Evolutionary conservation across 2,797 vertebrate species (phyloP), one percentile per base, ranked within the genome.

Genomic region (Champsocephalus gunnari): DNA sequence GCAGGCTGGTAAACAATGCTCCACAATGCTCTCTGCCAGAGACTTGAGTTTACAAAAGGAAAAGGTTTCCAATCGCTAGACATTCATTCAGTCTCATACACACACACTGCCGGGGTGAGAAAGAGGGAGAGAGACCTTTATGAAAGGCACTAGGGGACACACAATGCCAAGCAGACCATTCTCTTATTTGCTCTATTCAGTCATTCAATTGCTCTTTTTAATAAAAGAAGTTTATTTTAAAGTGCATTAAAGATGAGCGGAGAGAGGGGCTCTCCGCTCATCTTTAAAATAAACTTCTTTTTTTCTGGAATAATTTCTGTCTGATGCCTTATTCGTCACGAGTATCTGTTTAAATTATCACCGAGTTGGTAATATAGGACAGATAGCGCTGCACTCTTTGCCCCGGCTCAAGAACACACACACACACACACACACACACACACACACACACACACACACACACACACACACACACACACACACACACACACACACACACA

Each of bases 1-100:
- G 80, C 75, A 87, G 88, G 87, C 88, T 92, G 80, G 90, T 93
- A 92, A 94, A 94, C 93, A 92, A 94, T 90, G 82, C 83, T 56
- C 56, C 88, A 92, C 92, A 94, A 93, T 92, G 89, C 89, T 88
- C 85, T 88, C 73, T 91, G 84, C 83, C 88, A 88, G 81, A 87
- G 89, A 83, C 89, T 91, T 84, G 79, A 87, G 81, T 89, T 92
- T 86, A 91, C 84, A 93, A 92, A 93, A 93, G 92, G 88, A 91
- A 38, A 93, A 90, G 89, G 81, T 88, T 93, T 92, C 91, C 87
- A 89, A 91, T 92, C 86, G 80, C 89, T 84, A 92, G 90, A 92
- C 90, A 86, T 85, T 89, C 91, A 92, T 89, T 92, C 92, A 90
- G 79, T 82, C 87, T 24, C 45, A 38, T 61, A 49, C 60, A 71